A percentile compares a stretch with the other conserved stretches of the same genome.
Evolutionary conservation across 92 coral and sea anemone genomes (phyloP).

Genomic region (Desmophyllum pertusum): DNA sequence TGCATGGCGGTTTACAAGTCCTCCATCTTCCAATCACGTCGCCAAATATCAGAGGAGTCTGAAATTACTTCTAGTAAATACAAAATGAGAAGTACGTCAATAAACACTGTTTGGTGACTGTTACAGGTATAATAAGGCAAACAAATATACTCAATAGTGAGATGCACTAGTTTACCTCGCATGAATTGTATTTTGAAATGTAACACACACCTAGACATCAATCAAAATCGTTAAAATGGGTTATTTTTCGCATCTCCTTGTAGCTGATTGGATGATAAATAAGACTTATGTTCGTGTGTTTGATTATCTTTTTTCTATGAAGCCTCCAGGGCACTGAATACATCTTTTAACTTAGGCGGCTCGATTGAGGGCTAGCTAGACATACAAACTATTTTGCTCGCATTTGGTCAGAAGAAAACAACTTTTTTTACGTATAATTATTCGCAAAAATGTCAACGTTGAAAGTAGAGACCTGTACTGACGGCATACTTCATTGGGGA

Average conservation of each 20-base stretch:
- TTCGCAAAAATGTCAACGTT: not conserved
- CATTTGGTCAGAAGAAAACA: not conserved
- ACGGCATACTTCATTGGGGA: not conserved
- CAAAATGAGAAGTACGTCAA: not conserved
- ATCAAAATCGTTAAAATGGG: not conserved
- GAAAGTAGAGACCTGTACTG: not conserved
- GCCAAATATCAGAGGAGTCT: not conserved
- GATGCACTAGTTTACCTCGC: not conserved
- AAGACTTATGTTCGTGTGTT: not conserved
- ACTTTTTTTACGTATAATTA: not conserved
- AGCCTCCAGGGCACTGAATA: not conserved
- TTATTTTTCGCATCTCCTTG: not conserved
- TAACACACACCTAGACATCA: not conserved
- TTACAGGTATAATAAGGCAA: not conserved
- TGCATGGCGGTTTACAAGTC: not conserved
- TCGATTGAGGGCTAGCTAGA: not conserved
- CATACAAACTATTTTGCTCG: not conserved
- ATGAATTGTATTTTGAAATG: slow-evolving; percentile 1
- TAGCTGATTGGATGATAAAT: slow-evolving; percentile 1
- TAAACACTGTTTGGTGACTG: not conserved
- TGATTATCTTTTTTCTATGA: not conserved
- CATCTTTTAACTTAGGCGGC: not conserved
- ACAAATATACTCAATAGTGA: not conserved
- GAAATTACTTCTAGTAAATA: not conserved
- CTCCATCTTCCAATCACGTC: not conserved